Evolutionary conservation across 1,140 invertebrate genomes (phyloP), one percentile per base, ranked within the genome.

Genomic region (Orussus abietinus): DNA sequence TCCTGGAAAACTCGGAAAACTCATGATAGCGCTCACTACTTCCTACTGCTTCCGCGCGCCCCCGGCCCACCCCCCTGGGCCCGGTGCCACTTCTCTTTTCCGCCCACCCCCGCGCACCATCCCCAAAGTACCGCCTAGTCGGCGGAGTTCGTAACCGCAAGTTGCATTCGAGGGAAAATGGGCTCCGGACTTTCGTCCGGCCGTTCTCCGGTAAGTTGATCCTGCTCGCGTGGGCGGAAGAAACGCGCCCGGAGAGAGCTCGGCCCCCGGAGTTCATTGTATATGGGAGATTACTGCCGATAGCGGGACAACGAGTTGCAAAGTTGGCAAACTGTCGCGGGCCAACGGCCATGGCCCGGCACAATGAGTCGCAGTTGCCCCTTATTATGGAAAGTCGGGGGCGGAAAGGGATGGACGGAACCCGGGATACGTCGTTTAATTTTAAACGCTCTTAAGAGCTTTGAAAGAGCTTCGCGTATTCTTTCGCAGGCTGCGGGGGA

Each of bases 1-100:
- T 67, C 57, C 28, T 49, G 43, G 58, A 62, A 69, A 69, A 69
- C 57, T 60, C 40, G 55, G 55, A 64, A 64, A 66, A 67, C 58
- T 66, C 57, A 51, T 53, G 62, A 66, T 67, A 63, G 45, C 54
- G 38, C 36, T n/a, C 38, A 25, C 42, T 30, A 38, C 20, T 36
- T 28, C 3, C 11, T 37, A 17, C 22, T 34, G n/a, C 38, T 41
- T 20, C 19, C 10, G 17, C 26, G 38, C 25, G 21, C n/a, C 25
- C 38, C 18, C 11, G 31, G 34, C 22, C 29, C 49, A 17, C 9
- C 29, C 19, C 36, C 38, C 21, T 47, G 25, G 22, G 15, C 42
- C 26, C 17, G 14, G 28, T 34, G 29, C 30, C 20, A 36, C 19
- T 32, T 39, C 21, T 43, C 48, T 50, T 47, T 38, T 26, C 34